A percentile compares a stretch with the other conserved stretches of the same genome.
These are phyloP conservation scores for Diploptera punctata DNA, from an alignment of 2,888 invertebrate species.

Conservation along the genomic window DNA sequence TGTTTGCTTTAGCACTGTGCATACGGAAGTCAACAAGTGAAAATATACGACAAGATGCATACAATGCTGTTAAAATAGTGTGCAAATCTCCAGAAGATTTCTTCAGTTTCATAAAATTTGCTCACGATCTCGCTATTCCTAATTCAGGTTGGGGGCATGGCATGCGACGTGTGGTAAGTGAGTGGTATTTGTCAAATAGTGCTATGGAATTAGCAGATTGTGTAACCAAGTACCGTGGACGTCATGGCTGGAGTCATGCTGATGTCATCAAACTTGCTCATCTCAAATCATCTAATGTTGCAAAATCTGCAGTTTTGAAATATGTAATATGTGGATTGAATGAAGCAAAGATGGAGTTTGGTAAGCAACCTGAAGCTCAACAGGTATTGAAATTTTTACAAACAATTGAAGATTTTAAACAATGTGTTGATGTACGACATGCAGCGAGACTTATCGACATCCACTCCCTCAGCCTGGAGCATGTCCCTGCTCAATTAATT, in stretches of 20 bases:
- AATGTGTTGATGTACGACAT: constrained; percentile 58
- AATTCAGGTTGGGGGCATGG: constrained; percentile 64
- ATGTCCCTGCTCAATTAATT: constrained; percentile 71
- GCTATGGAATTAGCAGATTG: constrained; percentile 68
- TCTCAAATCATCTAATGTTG: constrained; percentile 58
- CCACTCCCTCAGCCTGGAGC: constrained; percentile 66
- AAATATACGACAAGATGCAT: constrained; percentile 60
- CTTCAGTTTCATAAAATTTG: constrained; percentile 67
- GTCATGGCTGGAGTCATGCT: constrained; percentile 74
- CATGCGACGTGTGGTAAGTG: constrained; percentile 66
- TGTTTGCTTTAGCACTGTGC: constrained; percentile 71
- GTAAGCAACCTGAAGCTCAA: constrained; percentile 57
- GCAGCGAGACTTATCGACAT: constrained; percentile 60
- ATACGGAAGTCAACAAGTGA: constrained; percentile 55
- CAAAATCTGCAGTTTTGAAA: constrained; percentile 49
- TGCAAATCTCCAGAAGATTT: constrained; percentile 68
- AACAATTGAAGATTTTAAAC: constrained; percentile 59
- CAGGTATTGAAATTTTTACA: constrained; percentile 59
- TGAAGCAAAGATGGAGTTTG: constrained; percentile 57
- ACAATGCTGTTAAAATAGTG: constrained; percentile 61
- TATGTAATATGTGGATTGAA: constrained; percentile 59
- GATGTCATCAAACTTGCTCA: constrained; percentile 72
- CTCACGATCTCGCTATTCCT: constrained; percentile 56
- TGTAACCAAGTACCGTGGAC: constrained; percentile 66
- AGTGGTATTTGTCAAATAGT: constrained; percentile 69